Base-by-base conservation (phyloP, 2,888 invertebrate species). In the Palloptera scutellata region DNA sequence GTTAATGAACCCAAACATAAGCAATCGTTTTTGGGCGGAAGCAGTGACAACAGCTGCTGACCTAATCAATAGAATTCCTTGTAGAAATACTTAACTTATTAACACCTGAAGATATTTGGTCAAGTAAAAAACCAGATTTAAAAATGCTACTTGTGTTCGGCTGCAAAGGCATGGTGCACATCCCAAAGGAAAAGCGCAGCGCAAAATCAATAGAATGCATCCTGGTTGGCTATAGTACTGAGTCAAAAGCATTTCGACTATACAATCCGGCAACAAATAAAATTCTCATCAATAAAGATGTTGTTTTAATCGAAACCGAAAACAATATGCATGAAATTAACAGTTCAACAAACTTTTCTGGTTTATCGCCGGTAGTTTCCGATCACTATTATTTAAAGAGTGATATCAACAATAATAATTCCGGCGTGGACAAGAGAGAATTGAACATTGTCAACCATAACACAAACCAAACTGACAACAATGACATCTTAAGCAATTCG, bases 201-300 rank as follows among this genome's bases (percentile, higher is more conserved):
- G n/a, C 64, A n/a, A 73, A 73, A 63, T 72, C 73, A 10, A 40
- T 20, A 10, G 69, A 71, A 15, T 73, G 70, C 45, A 63, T 75
- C 60, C 48, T 73, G 19, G 64, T 75, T 13, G 72, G 72, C 0
- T 74, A 74, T 17, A 43, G 62, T 51, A 20, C 13, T 1, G 65
- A 67, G 5, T 52, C 52, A 0, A 74, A 74, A 15, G 71, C 71
- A 0, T 73, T 68, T 15, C 61, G 71, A 8, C 17, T 73, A 2
- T 67, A 62, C 48, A 53, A 72, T 48, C 54, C 64, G 9, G 10
- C 12, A 8, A 58, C 55, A 6, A 67, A 59, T n/a, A 71, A 71
- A 41, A 70, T 72, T n/a, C 58, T 67, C 6, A 51, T 69, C 1
- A 71, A 69, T 20, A 63, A 69, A 55, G 67, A 70, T 64, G 71